Evolutionary conservation across 2,113 vertebrate species (phyloP), one percentile per base, ranked within the genome.

Genomic region (Pluvianellus socialis): DNA sequence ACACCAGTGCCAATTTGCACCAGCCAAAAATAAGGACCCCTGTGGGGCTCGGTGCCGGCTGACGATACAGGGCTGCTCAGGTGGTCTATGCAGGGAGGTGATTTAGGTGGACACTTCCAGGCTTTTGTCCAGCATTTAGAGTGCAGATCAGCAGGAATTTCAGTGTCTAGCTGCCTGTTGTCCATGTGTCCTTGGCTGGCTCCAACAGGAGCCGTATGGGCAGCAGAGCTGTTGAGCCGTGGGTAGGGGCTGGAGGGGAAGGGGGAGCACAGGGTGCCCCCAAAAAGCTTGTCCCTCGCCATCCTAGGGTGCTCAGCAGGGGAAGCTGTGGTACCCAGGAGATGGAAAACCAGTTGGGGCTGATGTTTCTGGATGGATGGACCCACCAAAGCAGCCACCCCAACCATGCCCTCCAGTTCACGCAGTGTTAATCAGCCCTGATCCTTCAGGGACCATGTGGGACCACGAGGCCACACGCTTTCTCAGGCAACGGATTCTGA

Each of bases 21-120:
- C 50, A 62, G 74, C 4, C 83, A 56, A 42, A 81, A 26, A 18
- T 2, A 30, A 73, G 24, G 40, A 17, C 12, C 50, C 40, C 44
- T 0, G 0, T 38, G 56, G 55, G 23, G 65, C 18, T 53, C 14
- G 0, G 80, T 27, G 47, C 22, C 30, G 11, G 11, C 11, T 2
- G 56, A 2, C 24, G 61, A 28, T 14, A 5, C 2, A 10, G 32
- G 33, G 58, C 63, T 67, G 52, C 63, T 30, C 6, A 3, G n/a
- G 50, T 22, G 21, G 32, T 10, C 61, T 71, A 67, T 26, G 45
- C 72, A 42, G 45, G 66, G 65, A 55, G 12, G 32, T 35, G 61
- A 79, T 68, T 73, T 47, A 86, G 35, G 55, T 58, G 40, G 28
- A 65, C 22, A 6, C 13, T 53, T 63, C 63, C 71, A 94, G 74